Percentiles rank a stretch among this genome's conserved stretches.
Conservation (phyloP, 1,140 invertebrate species). For the Drosophila kanapiae region DNA sequence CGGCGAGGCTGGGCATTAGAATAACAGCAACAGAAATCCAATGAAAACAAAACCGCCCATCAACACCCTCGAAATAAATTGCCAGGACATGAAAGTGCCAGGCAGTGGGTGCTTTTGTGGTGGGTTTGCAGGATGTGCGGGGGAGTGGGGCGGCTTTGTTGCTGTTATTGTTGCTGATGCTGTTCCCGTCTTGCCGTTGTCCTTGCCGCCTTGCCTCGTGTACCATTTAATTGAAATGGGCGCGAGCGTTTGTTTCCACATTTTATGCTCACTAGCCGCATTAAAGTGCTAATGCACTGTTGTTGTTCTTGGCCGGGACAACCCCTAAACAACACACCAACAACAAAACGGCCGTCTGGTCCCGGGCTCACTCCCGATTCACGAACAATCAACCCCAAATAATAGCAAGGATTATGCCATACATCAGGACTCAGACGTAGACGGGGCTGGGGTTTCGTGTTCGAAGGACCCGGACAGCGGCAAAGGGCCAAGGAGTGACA, state of each 20-base stretch:
- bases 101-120: constrained; percentile 16
- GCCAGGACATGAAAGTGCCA: constrained; percentile 50
- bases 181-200: constrained; percentile 39
- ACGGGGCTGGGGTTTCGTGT: constrained; percentile 21
- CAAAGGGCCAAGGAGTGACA: constrained; percentile 12
- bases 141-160: constrained; percentile 35
- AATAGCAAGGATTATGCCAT: constrained; percentile 76
- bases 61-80: constrained; percentile 81
- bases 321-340: constrained; percentile 54
- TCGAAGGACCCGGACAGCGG: constrained; percentile 11
- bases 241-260: constrained; percentile 77
- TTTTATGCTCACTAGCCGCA: constrained; percentile 82
- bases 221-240: constrained; percentile 82
- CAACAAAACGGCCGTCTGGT: constrained; percentile 45
- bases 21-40: constrained; percentile 82
- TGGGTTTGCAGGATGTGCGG: constrained; percentile 2
- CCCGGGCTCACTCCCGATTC: constrained; percentile 51
- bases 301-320: constrained; percentile 75
- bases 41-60: constrained; percentile 85
- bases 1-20: constrained; percentile 69
- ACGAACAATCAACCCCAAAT: constrained; percentile 80
- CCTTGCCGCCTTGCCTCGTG: constrained; percentile 37
- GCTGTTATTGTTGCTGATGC: constrained; percentile 64
- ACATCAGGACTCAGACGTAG: constrained; percentile 42
- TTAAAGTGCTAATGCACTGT: constrained; percentile 85